A percentile compares a stretch with the other conserved stretches of the same genome.
These are phyloP conservation scores for Thumatha senex DNA, from an alignment of 2,888 invertebrate species.

Conservation along the genomic window DNA sequence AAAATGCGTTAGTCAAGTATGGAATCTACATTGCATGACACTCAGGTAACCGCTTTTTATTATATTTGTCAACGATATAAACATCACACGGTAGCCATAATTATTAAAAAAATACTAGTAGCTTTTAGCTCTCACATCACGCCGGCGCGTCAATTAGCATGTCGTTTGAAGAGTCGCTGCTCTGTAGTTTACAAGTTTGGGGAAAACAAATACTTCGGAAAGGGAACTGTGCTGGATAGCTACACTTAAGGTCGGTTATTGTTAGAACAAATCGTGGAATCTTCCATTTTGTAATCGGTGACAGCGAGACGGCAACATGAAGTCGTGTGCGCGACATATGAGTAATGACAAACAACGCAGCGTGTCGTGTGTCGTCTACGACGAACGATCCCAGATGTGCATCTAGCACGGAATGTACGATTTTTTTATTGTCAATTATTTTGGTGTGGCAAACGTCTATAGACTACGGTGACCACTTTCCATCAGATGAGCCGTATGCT, in stretches of 20 bases:
- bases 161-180: constrained; percentile 77
- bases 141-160: constrained; percentile 78
- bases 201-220: constrained; percentile 38
- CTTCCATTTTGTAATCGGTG: constrained; percentile 56
- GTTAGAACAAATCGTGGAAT: constrained; percentile 44
- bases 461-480: no score
- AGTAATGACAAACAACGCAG: constrained; percentile 80
- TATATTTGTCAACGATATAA: constrained; percentile 30
- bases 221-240: constrained; percentile 41
- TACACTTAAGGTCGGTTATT: constrained; percentile 59
- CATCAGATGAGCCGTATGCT: no score
- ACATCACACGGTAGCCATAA: constrained; percentile 43
- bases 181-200: constrained; percentile 47
- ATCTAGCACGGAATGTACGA: constrained; percentile 65
- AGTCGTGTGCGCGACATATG: constrained; percentile 79
- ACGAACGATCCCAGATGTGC: constrained; percentile 73
- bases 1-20: no score
- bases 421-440: no score
- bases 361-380: constrained; percentile 64
- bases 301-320: constrained; percentile 58
- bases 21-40: no score
- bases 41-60: no score
- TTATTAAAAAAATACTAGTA: constrained; percentile 50
- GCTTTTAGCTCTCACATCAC: constrained; percentile 63
- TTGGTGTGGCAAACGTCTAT: no score